Evolutionary conservation across 1,140 invertebrate species (phyloP).

Genomic region (Asbolus verrucosus): DNA sequence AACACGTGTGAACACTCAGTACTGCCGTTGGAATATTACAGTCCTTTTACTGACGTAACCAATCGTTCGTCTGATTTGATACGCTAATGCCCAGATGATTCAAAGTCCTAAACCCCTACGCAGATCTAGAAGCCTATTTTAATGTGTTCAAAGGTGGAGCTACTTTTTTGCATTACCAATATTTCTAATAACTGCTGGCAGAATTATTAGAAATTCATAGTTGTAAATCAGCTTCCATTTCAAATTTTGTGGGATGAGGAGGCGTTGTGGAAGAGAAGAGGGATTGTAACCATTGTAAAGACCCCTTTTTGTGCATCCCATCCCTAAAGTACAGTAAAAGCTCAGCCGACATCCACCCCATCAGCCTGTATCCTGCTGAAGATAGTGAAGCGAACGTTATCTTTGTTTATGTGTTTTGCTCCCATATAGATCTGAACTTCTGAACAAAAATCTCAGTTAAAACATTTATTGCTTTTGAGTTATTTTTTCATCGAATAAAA

Average conservation of each 20-base stretch:
- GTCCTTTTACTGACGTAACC: conserved; percentile 6
- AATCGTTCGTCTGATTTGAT: conserved; percentile 1
- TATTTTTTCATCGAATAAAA: too few relatives aligned
- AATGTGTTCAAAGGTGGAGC: too few relatives aligned
- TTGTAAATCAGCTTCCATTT: conserved; percentile 5
- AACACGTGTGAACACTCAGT: conserved; percentile 45
- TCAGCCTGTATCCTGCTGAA: neutral
- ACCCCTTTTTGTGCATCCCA: conserved; percentile 18
- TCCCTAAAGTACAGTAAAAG: conserved; percentile 6
- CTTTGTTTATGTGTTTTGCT: neutral
- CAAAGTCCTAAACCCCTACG: too few relatives aligned
- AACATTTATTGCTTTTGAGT: too few relatives aligned
- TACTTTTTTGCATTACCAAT: too few relatives aligned
- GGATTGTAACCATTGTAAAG: conserved; percentile 20
- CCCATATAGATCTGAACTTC: too few relatives aligned
- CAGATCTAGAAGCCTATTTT: too few relatives aligned
- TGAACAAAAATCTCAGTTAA: conserved; percentile 26
- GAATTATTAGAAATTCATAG: neutral
- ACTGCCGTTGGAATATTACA: conserved; percentile 43
- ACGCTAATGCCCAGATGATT: too few relatives aligned
- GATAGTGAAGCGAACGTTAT: conserved; percentile 12
- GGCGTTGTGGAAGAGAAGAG: conserved; percentile 1
- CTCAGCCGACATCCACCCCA: neutral
- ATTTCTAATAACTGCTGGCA: too few relatives aligned
- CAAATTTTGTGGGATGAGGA: conserved; percentile 13